A percentile compares a stretch with the other conserved stretches of the same genome.
Conservation (phyloP, 1,140 invertebrate genomes). For the Neodiprion lecontei region DNA sequence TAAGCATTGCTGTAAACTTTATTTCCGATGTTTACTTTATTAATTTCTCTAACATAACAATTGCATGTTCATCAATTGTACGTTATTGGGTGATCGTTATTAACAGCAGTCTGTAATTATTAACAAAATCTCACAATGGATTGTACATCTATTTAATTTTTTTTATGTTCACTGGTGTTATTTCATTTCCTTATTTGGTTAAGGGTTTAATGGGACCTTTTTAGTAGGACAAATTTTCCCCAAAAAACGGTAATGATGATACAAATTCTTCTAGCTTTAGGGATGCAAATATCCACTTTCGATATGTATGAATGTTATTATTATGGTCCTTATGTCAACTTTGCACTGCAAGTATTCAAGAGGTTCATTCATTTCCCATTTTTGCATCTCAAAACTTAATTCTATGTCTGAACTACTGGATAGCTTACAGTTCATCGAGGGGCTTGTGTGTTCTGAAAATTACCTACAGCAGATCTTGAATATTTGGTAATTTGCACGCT, state of each 20-base stretch:
- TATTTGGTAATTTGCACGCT: too few species aligned
- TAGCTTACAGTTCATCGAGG: too few species aligned
- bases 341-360: too few species aligned
- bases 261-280: neutral
- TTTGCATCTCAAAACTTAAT: too few species aligned
- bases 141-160: conserved; percentile 4
- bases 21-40: neutral
- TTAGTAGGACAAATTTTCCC: conserved; percentile 8
- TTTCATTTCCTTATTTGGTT: conserved; percentile 9
- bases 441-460: too few species aligned
- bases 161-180: conserved; percentile 8
- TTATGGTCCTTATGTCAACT: too few species aligned
- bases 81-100: neutral
- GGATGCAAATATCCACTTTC: neutral
- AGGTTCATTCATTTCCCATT: too few species aligned
- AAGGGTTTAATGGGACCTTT: neutral
- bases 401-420: too few species aligned
- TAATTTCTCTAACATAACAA: neutral
- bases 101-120: neutral
- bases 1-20: too few species aligned
- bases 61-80: neutral
- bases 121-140: conserved; percentile 12
- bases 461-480: too few species aligned
- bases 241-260: neutral
- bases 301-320: too few species aligned